These are phyloP conservation scores for Cephus rjabovi DNA, from an alignment of 2,888 invertebrate species.

Conservation along the genomic window DNA sequence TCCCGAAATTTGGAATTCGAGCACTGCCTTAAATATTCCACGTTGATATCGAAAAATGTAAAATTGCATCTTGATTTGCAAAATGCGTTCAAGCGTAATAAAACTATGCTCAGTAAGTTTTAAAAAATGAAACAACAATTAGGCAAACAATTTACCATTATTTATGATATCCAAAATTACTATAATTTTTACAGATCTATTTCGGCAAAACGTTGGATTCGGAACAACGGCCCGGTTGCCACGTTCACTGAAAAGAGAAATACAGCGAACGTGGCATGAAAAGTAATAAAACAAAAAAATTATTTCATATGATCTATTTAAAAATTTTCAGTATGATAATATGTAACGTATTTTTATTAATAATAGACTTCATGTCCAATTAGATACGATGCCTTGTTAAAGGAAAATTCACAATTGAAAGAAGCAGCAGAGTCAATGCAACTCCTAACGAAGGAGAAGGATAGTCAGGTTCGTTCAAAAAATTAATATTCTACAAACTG, in stretches of 20 bases:
- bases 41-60: slow-evolving; percentile 35
- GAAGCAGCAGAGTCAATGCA: slow-evolving; percentile 32
- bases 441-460: slow-evolving; percentile 32
- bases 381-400: slow-evolving; percentile 49
- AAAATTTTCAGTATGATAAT: background rate
- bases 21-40: slow-evolving; percentile 38
- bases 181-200: slow-evolving; percentile 40
- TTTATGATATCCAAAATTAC: background rate
- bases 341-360: background rate
- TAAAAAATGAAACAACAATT: background rate
- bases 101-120: slow-evolving; percentile 49
- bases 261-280: slow-evolving; percentile 49
- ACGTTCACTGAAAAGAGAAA: slow-evolving; percentile 38
- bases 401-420: slow-evolving; percentile 39
- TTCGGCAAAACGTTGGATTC: slow-evolving; percentile 46
- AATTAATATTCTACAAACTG: slow-evolving; percentile 4
- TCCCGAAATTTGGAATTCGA: slow-evolving; percentile 43
- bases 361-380: slow-evolving; percentile 12
- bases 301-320: background rate
- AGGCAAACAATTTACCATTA: background rate
- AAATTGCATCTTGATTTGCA: slow-evolving; percentile 35
- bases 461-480: slow-evolving; percentile 30
- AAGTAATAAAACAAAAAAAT: slow-evolving; percentile 34
- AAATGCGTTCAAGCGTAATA: slow-evolving; percentile 45
- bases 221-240: slow-evolving; percentile 37